A percentile compares a stretch with the other conserved stretches of the same genome.
phyloP scores from a whole-genome alignment of 2,797 vertebrate species.

The Cyclopterus lumpus region DNA sequence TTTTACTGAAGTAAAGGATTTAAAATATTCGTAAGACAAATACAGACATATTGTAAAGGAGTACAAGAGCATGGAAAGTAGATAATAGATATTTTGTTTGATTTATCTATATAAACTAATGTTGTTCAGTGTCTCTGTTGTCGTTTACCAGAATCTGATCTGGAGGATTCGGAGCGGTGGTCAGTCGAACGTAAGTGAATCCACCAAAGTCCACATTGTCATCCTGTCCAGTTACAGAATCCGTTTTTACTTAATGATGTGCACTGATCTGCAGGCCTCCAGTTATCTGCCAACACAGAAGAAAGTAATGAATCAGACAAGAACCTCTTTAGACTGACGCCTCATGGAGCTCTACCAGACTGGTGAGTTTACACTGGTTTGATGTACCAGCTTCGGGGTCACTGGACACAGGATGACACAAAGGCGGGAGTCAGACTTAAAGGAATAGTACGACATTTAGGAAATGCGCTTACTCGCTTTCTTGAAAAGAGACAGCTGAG shows the following conservation, averaged over 20 bases:
- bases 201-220: slow-evolving; percentile 15
- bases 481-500: not conserved
- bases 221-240: not conserved
- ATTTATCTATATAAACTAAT: not conserved
- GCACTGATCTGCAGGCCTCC: slow-evolving; percentile 62
- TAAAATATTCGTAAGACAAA: not conserved
- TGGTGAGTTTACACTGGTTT: slow-evolving; percentile 75
- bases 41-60: not conserved
- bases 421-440: not conserved
- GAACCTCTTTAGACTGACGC: slow-evolving; percentile 80
- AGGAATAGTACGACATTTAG: not conserved
- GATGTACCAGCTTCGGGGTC: slow-evolving; percentile 2
- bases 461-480: not conserved
- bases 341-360: slow-evolving; percentile 83
- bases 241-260: slow-evolving; percentile 22
- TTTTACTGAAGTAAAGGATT: not conserved
- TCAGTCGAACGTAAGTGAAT: slow-evolving; percentile 74
- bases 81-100: not conserved
- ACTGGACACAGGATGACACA: not conserved
- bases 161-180: slow-evolving; percentile 71
- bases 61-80: not conserved
- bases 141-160: slow-evolving; percentile 66
- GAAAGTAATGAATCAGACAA: slow-evolving; percentile 59
- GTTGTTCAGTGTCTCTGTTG: not conserved
- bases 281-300: slow-evolving; percentile 49